Conservation (phyloP, 2,113 vertebrate genomes). For the Penelope pileata region DNA sequence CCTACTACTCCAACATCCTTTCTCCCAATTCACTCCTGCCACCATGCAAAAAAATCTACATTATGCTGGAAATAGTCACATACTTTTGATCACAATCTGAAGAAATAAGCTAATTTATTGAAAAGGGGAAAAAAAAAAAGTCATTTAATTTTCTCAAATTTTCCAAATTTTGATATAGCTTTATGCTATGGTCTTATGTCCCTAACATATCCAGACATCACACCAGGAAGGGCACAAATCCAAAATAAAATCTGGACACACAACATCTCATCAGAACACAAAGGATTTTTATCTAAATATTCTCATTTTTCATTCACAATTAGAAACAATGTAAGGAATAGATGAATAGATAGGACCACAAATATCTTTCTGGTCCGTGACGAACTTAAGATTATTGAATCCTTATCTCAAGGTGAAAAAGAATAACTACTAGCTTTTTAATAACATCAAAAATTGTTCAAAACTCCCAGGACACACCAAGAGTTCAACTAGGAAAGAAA, state of each 20-base stretch:
- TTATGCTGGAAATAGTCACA: background rate
- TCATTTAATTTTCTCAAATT: background rate
- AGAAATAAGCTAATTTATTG: background rate
- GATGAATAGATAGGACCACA: background rate
- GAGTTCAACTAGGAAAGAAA: background rate
- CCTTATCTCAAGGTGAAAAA: background rate
- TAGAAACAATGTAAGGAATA: background rate
- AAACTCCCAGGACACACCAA: background rate
- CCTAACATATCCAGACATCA: background rate
- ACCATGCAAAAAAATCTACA: background rate
- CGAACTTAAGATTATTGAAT: background rate
- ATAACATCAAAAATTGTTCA: background rate
- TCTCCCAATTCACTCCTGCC: background rate
- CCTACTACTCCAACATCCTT: background rate
- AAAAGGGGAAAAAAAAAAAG: rapidly evolving
- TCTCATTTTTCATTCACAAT: background rate
- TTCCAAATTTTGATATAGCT: background rate
- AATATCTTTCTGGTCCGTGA: background rate
- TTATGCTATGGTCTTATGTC: background rate
- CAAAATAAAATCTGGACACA: background rate
- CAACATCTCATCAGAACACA: background rate
- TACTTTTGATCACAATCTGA: background rate
- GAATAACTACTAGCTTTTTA: background rate
- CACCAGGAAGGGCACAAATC: background rate
- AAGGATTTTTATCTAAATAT: background rate